Evolutionary conservation across 1,140 invertebrate genomes (phyloP).

Genomic region (Mactra quadrangularis): DNA sequence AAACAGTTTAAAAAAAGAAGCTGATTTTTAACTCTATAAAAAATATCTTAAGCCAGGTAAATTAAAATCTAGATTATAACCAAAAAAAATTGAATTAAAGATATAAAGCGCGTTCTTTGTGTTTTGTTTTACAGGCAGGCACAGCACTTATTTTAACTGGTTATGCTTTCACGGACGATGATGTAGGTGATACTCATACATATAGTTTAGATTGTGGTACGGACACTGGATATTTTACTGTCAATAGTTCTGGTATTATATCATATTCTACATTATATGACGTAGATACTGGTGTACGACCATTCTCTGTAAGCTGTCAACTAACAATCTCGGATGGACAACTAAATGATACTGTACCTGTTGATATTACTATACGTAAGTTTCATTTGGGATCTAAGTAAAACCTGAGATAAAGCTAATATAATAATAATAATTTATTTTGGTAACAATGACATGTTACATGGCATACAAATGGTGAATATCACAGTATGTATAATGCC

Average conservation of each 20-base stretch:
- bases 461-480: too few species aligned
- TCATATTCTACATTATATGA: slow-evolving; percentile 27
- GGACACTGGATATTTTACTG: slow-evolving; percentile 31
- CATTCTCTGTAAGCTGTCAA: slow-evolving; percentile 11
- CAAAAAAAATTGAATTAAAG: not conserved
- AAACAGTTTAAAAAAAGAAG: not conserved
- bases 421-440: too few species aligned
- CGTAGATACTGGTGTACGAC: slow-evolving; percentile 22
- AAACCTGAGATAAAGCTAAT: too few species aligned
- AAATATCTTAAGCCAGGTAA: not conserved
- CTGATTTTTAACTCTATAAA: too few species aligned
- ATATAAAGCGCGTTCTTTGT: not conserved
- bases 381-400: too few species aligned
- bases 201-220: slow-evolving; percentile 18
- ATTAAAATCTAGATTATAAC: not conserved
- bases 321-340: slow-evolving; percentile 42
- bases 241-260: slow-evolving; percentile 20
- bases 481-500: too few species aligned
- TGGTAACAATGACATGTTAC: too few species aligned
- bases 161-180: slow-evolving; percentile 12
- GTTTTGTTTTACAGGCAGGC: slow-evolving; percentile 7
- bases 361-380: slow-evolving; percentile 34
- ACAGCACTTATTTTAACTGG: not conserved
- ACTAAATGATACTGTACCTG: slow-evolving; percentile 18
- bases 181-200: not conserved